phyloP scores from a whole-genome alignment of 2,888 invertebrate genomes.

The Cataglyphis cursor region DNA sequence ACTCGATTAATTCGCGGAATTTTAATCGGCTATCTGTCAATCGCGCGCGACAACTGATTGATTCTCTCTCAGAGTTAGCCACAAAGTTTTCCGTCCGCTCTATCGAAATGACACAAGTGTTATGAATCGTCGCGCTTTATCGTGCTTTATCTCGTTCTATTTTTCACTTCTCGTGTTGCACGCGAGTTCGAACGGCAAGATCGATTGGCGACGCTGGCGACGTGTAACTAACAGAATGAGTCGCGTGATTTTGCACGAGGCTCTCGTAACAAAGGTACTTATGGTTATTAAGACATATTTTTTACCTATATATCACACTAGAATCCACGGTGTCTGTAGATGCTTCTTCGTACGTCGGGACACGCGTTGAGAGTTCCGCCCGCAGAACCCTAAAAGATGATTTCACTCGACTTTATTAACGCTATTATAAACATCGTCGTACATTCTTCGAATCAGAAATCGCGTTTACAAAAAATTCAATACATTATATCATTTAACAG shows the following conservation, averaged over 20 bases:
- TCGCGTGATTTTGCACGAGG: constrained; percentile 12
- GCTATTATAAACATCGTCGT: neutral
- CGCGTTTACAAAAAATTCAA: neutral
- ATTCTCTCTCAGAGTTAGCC: neutral
- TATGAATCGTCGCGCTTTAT: neutral
- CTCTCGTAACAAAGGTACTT: constrained; percentile 62
- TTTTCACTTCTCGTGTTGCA: constrained; percentile 23
- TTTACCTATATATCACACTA: constrained; percentile 80
- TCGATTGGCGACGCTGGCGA: constrained; percentile 49
- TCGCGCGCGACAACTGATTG: neutral
- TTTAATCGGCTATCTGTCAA: constrained; percentile 9
- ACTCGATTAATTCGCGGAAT: constrained; percentile 24
- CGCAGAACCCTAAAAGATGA: constrained; percentile 81
- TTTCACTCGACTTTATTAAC: neutral
- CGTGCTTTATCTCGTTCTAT: neutral
- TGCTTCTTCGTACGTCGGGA: constrained; percentile 62
- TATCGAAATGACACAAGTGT: neutral
- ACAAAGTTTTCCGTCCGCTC: neutral
- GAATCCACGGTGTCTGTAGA: constrained; percentile 75
- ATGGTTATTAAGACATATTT: constrained; percentile 64
- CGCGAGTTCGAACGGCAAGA: constrained; percentile 48
- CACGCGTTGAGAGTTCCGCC: constrained; percentile 79
- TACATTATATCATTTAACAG: neutral
- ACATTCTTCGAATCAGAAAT: neutral
- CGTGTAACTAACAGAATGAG: constrained; percentile 39